phyloP scores from a whole-genome alignment of 2,888 invertebrate species.

The Hyalella azteca region DNA sequence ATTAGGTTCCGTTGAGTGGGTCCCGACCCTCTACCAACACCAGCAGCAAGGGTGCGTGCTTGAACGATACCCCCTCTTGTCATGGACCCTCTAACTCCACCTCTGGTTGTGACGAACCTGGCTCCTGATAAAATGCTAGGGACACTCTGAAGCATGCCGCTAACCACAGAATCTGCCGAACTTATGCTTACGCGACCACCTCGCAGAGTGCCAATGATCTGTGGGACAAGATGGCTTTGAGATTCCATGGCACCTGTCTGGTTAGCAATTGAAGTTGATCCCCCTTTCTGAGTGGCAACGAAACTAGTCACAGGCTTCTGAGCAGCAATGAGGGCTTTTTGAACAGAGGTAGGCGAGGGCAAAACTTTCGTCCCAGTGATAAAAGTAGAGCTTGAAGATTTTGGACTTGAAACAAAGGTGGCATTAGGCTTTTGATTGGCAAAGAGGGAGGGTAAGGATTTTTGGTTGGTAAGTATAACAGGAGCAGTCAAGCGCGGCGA shows the following conservation, averaged over 20 bases:
- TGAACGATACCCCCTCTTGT: slow-evolving; percentile 22
- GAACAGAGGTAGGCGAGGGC: background rate
- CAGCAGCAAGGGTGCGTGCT: background rate
- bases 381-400: background rate
- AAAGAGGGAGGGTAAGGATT: background rate
- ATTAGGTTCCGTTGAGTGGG: background rate
- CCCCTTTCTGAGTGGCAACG: background rate
- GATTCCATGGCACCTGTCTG: background rate
- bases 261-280: background rate
- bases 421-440: background rate
- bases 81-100: background rate
- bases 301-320: background rate
- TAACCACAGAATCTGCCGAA: background rate
- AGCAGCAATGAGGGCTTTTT: background rate
- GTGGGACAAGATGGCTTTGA: background rate
- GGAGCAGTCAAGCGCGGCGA: slow-evolving; percentile 5
- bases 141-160: background rate
- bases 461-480: background rate
- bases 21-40: background rate
- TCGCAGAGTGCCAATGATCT: background rate
- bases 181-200: slow-evolving; percentile 10
- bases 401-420: background rate
- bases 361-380: background rate
- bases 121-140: slow-evolving; percentile 13
- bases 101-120: slow-evolving; percentile 2